phyloP scores from a whole-genome alignment of 1,140 invertebrate species.

The Formica selysi region DNA sequence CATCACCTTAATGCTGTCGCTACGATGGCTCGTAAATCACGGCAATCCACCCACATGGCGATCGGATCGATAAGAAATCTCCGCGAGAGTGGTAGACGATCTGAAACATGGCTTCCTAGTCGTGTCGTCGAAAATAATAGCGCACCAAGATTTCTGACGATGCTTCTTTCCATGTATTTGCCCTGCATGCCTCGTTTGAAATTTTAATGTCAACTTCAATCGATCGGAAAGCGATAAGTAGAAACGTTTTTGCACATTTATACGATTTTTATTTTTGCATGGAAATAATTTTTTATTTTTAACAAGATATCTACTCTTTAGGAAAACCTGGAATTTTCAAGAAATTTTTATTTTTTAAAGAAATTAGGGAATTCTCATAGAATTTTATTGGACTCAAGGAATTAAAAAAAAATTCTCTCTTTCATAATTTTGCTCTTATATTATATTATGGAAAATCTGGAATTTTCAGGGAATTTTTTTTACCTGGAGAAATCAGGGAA shows the following conservation, averaged over 20 bases:
- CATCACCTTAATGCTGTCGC: conserved; percentile 73
- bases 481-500: too few relatives aligned
- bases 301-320: too few relatives aligned
- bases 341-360: too few relatives aligned
- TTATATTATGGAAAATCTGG: too few relatives aligned
- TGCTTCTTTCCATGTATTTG: background rate
- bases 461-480: too few relatives aligned
- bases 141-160: background rate
- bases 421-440: too few relatives aligned
- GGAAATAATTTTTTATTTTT: too few relatives aligned
- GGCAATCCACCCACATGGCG: conserved; percentile 69
- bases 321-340: too few relatives aligned
- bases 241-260: background rate
- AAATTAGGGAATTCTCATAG: too few relatives aligned
- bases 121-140: conserved; percentile 16
- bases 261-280: background rate
- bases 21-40: conserved; percentile 72
- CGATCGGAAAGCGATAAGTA: background rate
- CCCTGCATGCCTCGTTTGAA: background rate
- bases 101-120: conserved; percentile 43
- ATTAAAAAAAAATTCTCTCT: too few relatives aligned
- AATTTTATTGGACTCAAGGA: too few relatives aligned
- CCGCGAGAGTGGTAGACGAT: conserved; percentile 49
- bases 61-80: conserved; percentile 67
- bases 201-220: background rate